Conservation (phyloP, 1,140 invertebrate species). For the Solen grandis region DNA sequence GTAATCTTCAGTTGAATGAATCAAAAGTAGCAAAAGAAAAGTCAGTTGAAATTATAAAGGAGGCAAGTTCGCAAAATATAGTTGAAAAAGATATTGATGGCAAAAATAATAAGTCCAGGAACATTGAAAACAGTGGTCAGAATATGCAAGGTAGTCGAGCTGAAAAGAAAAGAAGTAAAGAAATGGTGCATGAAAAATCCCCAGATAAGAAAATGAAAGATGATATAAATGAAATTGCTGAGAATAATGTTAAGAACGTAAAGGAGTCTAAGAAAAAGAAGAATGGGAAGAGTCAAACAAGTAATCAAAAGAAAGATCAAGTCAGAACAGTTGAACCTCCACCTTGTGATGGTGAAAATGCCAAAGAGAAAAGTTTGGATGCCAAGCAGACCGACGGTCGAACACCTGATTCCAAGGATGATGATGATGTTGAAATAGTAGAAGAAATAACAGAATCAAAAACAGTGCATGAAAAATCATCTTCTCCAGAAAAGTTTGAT, state of each 20-base stretch:
- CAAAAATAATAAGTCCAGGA: background rate
- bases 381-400: background rate
- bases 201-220: background rate
- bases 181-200: background rate
- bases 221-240: background rate
- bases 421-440: no score
- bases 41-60: background rate
- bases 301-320: no score
- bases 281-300: no score
- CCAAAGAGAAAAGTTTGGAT: background rate
- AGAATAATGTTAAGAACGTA: background rate
- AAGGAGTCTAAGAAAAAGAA: background rate
- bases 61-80: background rate
- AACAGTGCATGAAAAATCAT: no score
- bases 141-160: background rate
- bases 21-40: background rate
- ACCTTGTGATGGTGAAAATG: no score
- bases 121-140: background rate
- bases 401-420: no score
- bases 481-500: no score
- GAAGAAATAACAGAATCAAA: no score
- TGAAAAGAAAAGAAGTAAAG: constrained; percentile 22
- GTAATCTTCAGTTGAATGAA: no score
- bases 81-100: background rate
- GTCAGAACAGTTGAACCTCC: no score